Base-by-base conservation (phyloP, 2,113 vertebrate species). In the Charina bottae region DNA sequence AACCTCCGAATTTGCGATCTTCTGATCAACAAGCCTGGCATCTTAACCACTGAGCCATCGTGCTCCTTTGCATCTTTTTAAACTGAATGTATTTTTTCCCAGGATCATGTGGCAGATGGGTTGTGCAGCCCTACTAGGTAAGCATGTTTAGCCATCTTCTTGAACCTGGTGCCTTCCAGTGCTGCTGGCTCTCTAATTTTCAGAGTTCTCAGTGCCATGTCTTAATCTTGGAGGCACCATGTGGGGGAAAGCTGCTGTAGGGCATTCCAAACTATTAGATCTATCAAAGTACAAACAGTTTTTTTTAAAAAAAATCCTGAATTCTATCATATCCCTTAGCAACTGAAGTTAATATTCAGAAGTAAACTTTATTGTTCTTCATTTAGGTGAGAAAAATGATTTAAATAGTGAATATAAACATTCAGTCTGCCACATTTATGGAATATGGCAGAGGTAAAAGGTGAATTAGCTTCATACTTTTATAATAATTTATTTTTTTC, bases 231-330 rank as follows among this genome's bases (percentile, higher is more conserved):
- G 62, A 68, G 62, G 28, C 11, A 15, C 13, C n/a, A n/a, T 68
- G 11, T 68, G 28, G 26, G 26, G n/a, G 10, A 64, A 64, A n/a
- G 26, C 28, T 64, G n/a, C 4, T 64, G 11, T 37, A 19, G 3
- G 28, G 26, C 68, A 72, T 37, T 6, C n/a, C 17, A 78, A 33
- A 42, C 33, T 37, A 21, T 78, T 93, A 93, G 90, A 94, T 96
- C 83, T 96, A 72, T 96, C 92, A 95, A 49, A 56, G 17, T 12
- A 83, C 33, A 59, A 92, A 91, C 24, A 91, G 54, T 46, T 42
- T 95, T 96, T 96, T 94, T 90, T 11, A 26, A 46, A 24, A 49
- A 96, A 96, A 96, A 94, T 91, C 90, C 1, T 90, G 95, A 96
- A 59, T 54, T 92, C 91, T 89, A 91, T 96, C 90, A 93, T 5